Percentiles rank a stretch among this genome's conserved stretches.
Conservation (phyloP, 2,797 vertebrate species). For the Smutsia temminckii region DNA sequence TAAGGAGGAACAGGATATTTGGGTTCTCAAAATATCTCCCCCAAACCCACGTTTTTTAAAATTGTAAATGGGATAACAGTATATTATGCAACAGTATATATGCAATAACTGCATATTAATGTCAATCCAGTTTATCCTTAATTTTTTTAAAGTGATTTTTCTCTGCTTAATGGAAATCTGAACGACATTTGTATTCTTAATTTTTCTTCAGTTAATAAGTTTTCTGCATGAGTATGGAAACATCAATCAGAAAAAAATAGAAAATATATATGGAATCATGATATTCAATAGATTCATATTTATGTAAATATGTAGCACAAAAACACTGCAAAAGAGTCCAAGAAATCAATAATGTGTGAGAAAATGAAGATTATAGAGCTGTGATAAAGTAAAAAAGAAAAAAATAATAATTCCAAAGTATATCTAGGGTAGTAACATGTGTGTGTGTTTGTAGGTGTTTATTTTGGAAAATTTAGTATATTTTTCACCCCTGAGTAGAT, state of each 20-base stretch:
- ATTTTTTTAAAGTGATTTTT: background rate
- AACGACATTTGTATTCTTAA: background rate
- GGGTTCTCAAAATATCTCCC: background rate
- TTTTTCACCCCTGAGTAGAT: background rate
- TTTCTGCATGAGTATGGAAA: background rate
- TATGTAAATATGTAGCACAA: background rate
- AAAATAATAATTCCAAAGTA: background rate
- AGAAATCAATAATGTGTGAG: background rate
- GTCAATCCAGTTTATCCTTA: background rate
- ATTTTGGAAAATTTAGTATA: background rate
- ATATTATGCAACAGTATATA: no score
- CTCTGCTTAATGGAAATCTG: background rate
- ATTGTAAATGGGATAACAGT: background rate
- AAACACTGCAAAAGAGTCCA: background rate
- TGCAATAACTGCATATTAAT: background rate
- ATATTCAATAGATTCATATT: background rate
- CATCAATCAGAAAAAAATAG: background rate
- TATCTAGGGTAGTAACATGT: background rate
- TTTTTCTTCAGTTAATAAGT: background rate
- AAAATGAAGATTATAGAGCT: background rate
- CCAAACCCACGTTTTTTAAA: background rate
- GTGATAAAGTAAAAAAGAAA: background rate
- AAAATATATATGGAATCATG: background rate
- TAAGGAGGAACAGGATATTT: background rate
- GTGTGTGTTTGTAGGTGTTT: background rate